Conservation (phyloP, 2,113 vertebrate genomes). For the Polyodon spathula region DNA sequence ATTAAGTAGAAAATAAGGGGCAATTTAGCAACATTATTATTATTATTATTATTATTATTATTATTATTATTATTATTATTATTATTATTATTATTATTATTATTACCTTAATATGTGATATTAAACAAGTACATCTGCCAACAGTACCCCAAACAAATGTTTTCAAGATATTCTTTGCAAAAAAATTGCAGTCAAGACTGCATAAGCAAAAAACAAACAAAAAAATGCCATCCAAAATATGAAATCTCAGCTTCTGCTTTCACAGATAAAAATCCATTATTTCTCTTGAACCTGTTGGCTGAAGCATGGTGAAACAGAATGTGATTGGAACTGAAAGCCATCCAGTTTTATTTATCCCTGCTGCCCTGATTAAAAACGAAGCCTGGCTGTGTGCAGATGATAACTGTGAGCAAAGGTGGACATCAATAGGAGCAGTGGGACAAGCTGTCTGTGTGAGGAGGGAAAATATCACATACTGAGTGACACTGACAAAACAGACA, state of each 20-base stretch:
- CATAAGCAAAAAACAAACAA: slow-evolving; percentile 28
- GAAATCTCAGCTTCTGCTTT: slow-evolving; percentile 41
- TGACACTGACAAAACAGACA: slow-evolving; percentile 47
- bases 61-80: too few relatives aligned
- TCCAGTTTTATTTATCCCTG: slow-evolving; percentile 81
- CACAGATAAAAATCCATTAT: slow-evolving; percentile 52
- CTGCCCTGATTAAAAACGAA: slow-evolving; percentile 78
- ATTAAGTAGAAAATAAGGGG: too few relatives aligned
- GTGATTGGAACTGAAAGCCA: slow-evolving; percentile 84
- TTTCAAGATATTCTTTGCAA: slow-evolving; percentile 5
- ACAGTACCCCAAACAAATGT: neutral
- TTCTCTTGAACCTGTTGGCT: slow-evolving; percentile 57
- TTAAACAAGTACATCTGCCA: neutral
- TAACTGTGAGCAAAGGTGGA: slow-evolving; percentile 74
- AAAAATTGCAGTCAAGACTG: slow-evolving; percentile 35
- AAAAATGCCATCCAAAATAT: slow-evolving; percentile 33
- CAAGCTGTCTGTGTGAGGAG: slow-evolving; percentile 48
- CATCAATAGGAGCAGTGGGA: slow-evolving; percentile 60
- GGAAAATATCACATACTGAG: slow-evolving; percentile 36
- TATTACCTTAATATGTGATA: neutral
- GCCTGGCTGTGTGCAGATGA: slow-evolving; percentile 71
- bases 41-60: too few relatives aligned
- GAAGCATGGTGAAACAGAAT: slow-evolving; percentile 57
- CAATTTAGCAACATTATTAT: too few relatives aligned
- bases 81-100: neutral